A percentile compares a stretch with the other conserved stretches of the same genome.
phyloP scores from a whole-genome alignment of 2,113 vertebrate species.

The Hiodon alosoides region DNA sequence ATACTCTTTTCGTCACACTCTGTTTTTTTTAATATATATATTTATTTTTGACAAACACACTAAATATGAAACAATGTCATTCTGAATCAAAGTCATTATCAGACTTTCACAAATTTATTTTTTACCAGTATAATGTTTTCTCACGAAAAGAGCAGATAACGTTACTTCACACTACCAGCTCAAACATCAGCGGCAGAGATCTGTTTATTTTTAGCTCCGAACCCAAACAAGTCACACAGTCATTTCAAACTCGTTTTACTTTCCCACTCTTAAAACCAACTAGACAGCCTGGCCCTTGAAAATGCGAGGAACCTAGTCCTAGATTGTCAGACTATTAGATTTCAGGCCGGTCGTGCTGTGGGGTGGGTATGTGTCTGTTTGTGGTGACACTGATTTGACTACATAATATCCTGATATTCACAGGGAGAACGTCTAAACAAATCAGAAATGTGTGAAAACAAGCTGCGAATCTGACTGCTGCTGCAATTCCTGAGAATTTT shows the following conservation, averaged over 20 bases:
- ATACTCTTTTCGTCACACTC: too few species aligned
- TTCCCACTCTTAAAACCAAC: conserved; percentile 34
- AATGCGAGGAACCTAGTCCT: conserved; percentile 21
- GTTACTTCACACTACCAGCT: conserved; percentile 25
- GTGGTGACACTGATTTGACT: conserved; percentile 49
- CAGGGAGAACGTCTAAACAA: conserved; percentile 36
- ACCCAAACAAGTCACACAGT: conserved; percentile 15
- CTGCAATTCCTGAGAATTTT: background rate
- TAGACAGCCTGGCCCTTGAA: conserved; percentile 52
- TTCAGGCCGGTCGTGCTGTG: conserved; percentile 52
- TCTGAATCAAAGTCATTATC: too few species aligned
- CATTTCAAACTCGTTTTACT: conserved; percentile 9
- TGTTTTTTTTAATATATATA: too few species aligned
- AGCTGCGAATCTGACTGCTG: conserved; percentile 30
- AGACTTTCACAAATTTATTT: too few species aligned
- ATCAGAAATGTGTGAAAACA: conserved; percentile 41
- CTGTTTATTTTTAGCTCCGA: conserved; percentile 21
- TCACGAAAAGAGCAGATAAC: conserved; percentile 21
- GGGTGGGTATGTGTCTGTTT: conserved; percentile 44
- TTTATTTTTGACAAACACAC: too few species aligned
- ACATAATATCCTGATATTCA: conserved; percentile 41
- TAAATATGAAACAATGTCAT: too few species aligned
- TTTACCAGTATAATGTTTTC: too few species aligned
- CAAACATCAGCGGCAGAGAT: background rate
- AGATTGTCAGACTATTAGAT: conserved; percentile 52